Conservation (phyloP, 2,888 invertebrate genomes). For the Coleophora flavipennella region DNA sequence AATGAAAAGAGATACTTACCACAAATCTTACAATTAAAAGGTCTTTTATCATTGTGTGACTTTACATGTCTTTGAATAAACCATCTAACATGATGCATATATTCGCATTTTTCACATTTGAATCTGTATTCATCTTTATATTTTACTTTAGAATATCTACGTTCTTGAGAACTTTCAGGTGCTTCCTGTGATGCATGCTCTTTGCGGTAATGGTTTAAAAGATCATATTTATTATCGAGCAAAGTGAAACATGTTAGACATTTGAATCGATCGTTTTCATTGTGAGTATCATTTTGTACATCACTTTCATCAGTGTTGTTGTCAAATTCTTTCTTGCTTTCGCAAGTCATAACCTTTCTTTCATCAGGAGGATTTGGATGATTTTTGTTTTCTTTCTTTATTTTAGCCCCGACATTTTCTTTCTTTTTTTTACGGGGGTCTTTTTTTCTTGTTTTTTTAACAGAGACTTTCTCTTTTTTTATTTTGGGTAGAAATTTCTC, state of each 20-base stretch:
- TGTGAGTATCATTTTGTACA: not conserved
- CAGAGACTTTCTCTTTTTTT: too few relatives aligned
- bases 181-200: slow-evolving; percentile 16
- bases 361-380: not conserved
- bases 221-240: slow-evolving; percentile 20
- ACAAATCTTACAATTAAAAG: slow-evolving; percentile 53
- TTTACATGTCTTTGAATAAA: slow-evolving; percentile 31
- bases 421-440: not conserved
- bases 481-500: too few relatives aligned
- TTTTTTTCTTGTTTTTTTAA: too few relatives aligned
- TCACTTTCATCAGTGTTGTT: slow-evolving; percentile 2
- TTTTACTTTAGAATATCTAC: slow-evolving; percentile 15
- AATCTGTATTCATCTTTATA: slow-evolving; percentile 19
- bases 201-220: slow-evolving; percentile 35
- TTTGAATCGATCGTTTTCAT: slow-evolving; percentile 13
- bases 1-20: too few relatives aligned
- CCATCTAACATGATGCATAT: slow-evolving; percentile 26
- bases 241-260: slow-evolving; percentile 35
- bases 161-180: slow-evolving; percentile 2
- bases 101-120: slow-evolving; percentile 37
- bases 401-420: not conserved
- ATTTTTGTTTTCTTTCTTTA: not conserved
- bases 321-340: slow-evolving; percentile 1
- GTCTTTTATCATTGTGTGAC: slow-evolving; percentile 33
- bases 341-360: slow-evolving; percentile 4